Percentiles rank a stretch among this genome's conserved stretches.
phyloP scores from a whole-genome alignment of 2,888 invertebrate species.

The Torymus tubicola region DNA sequence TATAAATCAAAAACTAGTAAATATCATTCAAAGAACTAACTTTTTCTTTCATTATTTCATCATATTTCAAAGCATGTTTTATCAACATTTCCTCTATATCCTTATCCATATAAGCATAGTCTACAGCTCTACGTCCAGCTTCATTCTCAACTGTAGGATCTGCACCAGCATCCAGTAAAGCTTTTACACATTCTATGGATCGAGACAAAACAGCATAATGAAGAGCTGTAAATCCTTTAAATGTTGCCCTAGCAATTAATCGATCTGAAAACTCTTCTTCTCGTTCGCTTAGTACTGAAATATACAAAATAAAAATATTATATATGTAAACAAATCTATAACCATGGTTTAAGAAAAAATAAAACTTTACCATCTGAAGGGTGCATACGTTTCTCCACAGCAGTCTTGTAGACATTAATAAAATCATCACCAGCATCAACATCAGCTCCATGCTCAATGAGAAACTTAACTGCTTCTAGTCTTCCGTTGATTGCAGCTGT shows the following conservation, averaged over 20 bases:
- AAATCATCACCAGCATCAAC: constrained; percentile 87
- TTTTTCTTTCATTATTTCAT: constrained; percentile 70
- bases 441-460: constrained; percentile 87
- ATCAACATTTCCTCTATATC: constrained; percentile 82
- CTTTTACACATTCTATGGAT: constrained; percentile 80
- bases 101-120: constrained; percentile 83
- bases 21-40: constrained; percentile 59
- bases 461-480: constrained; percentile 79
- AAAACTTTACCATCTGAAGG: constrained; percentile 82
- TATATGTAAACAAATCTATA: constrained; percentile 25
- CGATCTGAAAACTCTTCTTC: constrained; percentile 89
- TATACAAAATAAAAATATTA: constrained; percentile 16
- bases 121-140: constrained; percentile 85
- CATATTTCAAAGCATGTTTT: constrained; percentile 77
- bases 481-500: constrained; percentile 89
- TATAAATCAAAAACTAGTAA: neutral
- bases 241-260: constrained; percentile 85
- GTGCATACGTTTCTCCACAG: constrained; percentile 82
- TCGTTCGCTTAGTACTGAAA: constrained; percentile 80
- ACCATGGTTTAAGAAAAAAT: constrained; percentile 26
- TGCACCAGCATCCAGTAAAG: constrained; percentile 85
- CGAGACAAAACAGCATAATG: constrained; percentile 92
- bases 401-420: constrained; percentile 83
- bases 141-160: constrained; percentile 87
- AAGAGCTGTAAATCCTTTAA: constrained; percentile 90